Conservation (phyloP, 2,113 vertebrate species). For the Rhagologus leucostigma region DNA sequence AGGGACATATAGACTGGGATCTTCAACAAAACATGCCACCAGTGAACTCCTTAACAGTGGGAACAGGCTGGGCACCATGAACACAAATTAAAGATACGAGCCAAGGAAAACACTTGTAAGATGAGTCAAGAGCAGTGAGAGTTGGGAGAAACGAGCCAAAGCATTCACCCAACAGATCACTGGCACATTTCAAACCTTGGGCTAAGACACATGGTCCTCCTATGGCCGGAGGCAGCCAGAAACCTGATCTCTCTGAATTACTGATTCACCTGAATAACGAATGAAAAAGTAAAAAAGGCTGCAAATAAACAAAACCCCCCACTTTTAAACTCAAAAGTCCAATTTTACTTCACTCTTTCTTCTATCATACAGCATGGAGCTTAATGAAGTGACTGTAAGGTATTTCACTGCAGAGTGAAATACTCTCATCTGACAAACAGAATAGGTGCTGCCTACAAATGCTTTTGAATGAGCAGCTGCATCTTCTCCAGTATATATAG, state of each 20-base stretch:
- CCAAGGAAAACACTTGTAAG: neutral
- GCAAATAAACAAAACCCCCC: neutral
- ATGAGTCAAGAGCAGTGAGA: neutral
- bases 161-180: neutral
- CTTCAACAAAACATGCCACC: neutral
- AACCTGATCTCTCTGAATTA: neutral
- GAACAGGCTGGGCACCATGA: neutral
- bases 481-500: neutral
- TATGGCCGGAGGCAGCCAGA: neutral
- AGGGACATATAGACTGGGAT: fast-evolving
- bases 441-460: neutral
- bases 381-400: neutral
- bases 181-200: neutral
- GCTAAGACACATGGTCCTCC: neutral
- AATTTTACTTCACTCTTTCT: neutral
- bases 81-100: fast-evolving
- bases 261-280: neutral
- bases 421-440: neutral
- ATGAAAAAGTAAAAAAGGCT: neutral
- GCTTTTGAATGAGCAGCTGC: neutral
- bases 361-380: neutral
- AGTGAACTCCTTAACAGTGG: neutral
- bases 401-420: neutral
- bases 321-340: neutral
- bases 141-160: neutral